Conservation (phyloP, 2,113 vertebrate species). For the Micronycteris hirsuta region DNA sequence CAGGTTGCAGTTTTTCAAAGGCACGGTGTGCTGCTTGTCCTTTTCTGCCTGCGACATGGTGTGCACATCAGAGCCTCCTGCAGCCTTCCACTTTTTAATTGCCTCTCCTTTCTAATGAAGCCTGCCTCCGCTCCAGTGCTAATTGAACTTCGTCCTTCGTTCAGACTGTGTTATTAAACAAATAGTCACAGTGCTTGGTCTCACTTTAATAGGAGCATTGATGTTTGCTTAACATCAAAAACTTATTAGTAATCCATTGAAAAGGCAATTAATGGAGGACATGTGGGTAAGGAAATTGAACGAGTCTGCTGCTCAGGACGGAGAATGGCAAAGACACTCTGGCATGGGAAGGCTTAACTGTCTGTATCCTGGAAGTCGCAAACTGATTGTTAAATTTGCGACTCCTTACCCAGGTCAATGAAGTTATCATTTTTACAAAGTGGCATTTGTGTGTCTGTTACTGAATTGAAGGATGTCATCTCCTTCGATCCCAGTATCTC, state of each 20-base stretch:
- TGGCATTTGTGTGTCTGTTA: neutral
- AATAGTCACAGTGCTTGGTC: conserved; percentile 72
- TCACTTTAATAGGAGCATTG: conserved; percentile 66
- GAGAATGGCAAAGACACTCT: conserved; percentile 11
- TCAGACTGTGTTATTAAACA: conserved; percentile 74
- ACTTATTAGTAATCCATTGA: conserved; percentile 71
- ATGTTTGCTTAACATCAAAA: conserved; percentile 76
- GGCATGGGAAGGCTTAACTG: conserved; percentile 52
- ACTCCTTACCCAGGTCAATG: neutral
- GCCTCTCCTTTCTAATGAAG: conserved; percentile 58
- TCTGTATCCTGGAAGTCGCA: conserved; percentile 37
- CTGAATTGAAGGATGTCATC: neutral
- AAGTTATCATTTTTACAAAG: neutral
- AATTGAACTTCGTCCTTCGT: conserved; percentile 73
- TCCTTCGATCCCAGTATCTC: neutral
- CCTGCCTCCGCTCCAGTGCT: conserved; percentile 46
- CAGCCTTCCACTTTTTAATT: conserved; percentile 53
- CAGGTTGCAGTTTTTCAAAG: conserved; percentile 53
- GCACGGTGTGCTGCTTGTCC: neutral
- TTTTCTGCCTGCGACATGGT: conserved; percentile 38
- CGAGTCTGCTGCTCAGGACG: conserved; percentile 41
- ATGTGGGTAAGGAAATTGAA: conserved; percentile 65
- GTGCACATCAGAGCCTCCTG: conserved; percentile 52
- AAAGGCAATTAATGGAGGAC: conserved; percentile 71
- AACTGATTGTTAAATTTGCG: conserved; percentile 20